Base-by-base conservation (phyloP, 1,140 invertebrate species). In the Megalopta genalis region DNA sequence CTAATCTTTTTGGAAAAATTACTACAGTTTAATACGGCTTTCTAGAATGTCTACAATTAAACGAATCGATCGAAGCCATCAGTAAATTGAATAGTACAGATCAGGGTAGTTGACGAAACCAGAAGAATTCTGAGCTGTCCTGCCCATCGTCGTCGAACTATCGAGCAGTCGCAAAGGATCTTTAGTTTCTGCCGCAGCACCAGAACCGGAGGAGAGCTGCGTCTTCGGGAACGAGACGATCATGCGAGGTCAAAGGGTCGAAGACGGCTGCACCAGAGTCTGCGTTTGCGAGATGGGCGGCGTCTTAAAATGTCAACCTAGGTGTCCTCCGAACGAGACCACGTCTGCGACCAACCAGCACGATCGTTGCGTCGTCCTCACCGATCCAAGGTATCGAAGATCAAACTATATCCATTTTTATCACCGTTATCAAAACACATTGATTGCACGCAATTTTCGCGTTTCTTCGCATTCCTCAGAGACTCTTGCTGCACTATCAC, bases 401-500 rank as follows among this genome's bases (percentile, higher is more conserved):
- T 25, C 4, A 52, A 2, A 1, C 32, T 32, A 32, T 32, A 32
- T 10, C 10, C 23, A 6, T 1, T 42, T 0, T 7, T 0, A 39
- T 10, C 18, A 3, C 25, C 16, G 1, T 4, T 49, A 5, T 7
- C 18, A n/a, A n/a, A n/a, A 1, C 1, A 3, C 21, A 37, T 14
- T 60, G 2, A 65, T 39, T 39, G 42, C 37, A 10, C 37, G 42
- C 37, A 10, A 23, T 62, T 25, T 0, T 7, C 18, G 6, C 21
- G 21, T 57, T 57, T 57, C 21, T n/a, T n/a, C 1, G 6, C 4
- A 9, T 54, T 21, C 9, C 78, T 32, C 8, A 95, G 95, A 21
- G 97, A 98, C 90, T 90, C 95, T 1, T 98, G 97, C 88, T 98
- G 97, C 86, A 97, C 96, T 59, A 94, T 97, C 80, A 95, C 97